A percentile compares a stretch with the other conserved stretches of the same genome.
Conservation (phyloP, 2,888 invertebrate genomes). For the Zele albiditarsus region DNA sequence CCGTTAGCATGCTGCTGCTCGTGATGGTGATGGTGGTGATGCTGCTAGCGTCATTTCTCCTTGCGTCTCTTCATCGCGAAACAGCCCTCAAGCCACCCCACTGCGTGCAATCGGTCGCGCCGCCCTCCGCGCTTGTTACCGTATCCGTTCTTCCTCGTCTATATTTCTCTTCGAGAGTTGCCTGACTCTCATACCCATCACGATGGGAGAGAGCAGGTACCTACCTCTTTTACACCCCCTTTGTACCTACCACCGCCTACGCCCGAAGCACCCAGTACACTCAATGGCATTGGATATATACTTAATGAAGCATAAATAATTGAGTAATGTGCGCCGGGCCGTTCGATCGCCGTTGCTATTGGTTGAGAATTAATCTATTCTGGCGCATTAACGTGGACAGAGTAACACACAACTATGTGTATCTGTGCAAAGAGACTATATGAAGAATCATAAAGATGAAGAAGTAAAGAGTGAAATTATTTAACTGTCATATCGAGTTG, state of each 20-base stretch:
- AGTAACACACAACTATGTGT: slow-evolving; percentile 6
- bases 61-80: slow-evolving; percentile 17
- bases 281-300: slow-evolving; percentile 72
- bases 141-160: slow-evolving; percentile 47
- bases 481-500: too few relatives aligned
- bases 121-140: slow-evolving; percentile 38
- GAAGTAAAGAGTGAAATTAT: slow-evolving; percentile 24
- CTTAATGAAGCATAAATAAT: slow-evolving; percentile 74
- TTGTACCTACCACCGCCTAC: slow-evolving; percentile 39
- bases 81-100: slow-evolving; percentile 6
- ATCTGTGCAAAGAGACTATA: slow-evolving; percentile 58
- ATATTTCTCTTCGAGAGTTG: slow-evolving; percentile 9
- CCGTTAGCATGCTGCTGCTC: slow-evolving; percentile 43
- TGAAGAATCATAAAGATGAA: slow-evolving; percentile 43
- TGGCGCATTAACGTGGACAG: slow-evolving; percentile 69
- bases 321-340: slow-evolving; percentile 73
- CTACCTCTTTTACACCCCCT: slow-evolving; percentile 51
- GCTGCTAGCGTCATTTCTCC: slow-evolving; percentile 43
- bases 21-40: neutral
- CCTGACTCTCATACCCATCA: neutral
- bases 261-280: slow-evolving; percentile 57
- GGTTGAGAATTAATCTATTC: slow-evolving; percentile 73
- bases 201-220: slow-evolving; percentile 8
- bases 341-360: slow-evolving; percentile 72
- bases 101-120: slow-evolving; percentile 11